A percentile compares a stretch with the other conserved stretches of the same genome.
Conservation (phyloP, 1,140 invertebrate species). For the Triops longicaudatus region DNA sequence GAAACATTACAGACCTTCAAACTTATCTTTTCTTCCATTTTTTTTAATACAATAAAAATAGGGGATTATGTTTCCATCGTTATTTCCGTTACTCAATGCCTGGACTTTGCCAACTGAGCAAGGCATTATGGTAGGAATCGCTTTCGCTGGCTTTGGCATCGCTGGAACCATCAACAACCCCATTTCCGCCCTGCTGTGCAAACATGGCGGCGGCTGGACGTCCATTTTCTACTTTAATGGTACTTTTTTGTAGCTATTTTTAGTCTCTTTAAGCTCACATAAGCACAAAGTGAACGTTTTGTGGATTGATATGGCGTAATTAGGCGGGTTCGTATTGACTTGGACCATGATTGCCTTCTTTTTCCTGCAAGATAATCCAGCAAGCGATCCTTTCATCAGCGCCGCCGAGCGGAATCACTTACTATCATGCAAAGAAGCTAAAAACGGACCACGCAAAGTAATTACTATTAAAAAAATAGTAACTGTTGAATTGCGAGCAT, state of each 20-base stretch:
- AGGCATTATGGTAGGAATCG: conserved; percentile 35
- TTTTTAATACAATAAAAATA: conserved; percentile 31
- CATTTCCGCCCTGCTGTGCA: conserved; percentile 39
- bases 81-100: conserved; percentile 46
- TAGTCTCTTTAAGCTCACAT: background rate
- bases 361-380: conserved; percentile 39
- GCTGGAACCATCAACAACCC: conserved; percentile 40
- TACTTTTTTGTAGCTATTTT: too few relatives aligned
- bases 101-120: conserved; percentile 39
- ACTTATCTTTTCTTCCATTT: background rate
- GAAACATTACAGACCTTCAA: background rate
- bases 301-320: background rate
- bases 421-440: background rate
- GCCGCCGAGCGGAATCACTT: background rate
- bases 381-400: background rate
- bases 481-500: too few relatives aligned
- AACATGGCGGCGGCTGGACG: conserved; percentile 40
- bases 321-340: conserved; percentile 37
- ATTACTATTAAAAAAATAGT: background rate
- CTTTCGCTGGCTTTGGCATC: conserved; percentile 40
- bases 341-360: conserved; percentile 42
- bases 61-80: conserved; percentile 48
- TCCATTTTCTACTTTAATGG: conserved; percentile 40
- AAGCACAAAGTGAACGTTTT: background rate
- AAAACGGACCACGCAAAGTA: background rate